These are phyloP conservation scores for Latrodectus elegans DNA, from an alignment of 2,888 invertebrate species.

Conservation along the genomic window DNA sequence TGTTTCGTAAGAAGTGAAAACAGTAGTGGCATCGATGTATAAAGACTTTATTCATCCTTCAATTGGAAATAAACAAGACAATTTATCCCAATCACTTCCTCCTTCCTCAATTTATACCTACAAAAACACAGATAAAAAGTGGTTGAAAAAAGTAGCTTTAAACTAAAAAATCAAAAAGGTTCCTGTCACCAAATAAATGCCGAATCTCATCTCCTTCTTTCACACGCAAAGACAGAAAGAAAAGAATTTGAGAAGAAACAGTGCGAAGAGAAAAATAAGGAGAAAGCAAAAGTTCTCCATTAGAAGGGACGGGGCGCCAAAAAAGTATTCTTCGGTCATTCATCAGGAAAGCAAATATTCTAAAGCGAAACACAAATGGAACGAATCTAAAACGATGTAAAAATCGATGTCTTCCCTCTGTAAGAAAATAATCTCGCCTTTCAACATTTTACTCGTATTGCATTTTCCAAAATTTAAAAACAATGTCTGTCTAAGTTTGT, in stretches of 20 bases:
- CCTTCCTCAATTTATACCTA: no score
- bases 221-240: slow-evolving; percentile 2
- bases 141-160: neutral
- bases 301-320: slow-evolving; percentile 48
- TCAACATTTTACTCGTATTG: neutral
- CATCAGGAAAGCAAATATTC: slow-evolving; percentile 62
- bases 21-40: no score
- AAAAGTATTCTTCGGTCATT: slow-evolving; percentile 55
- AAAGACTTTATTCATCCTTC: no score
- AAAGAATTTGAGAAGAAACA: slow-evolving; percentile 27
- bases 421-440: slow-evolving; percentile 35
- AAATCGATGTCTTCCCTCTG: slow-evolving; percentile 30
- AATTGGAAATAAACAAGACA: no score
- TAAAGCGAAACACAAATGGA: slow-evolving; percentile 43
- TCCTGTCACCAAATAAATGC: slow-evolving; percentile 35
- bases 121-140: neutral
- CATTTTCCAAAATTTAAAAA: neutral
- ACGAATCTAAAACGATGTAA: slow-evolving; percentile 28
- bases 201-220: slow-evolving; percentile 8
- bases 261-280: slow-evolving; percentile 5
- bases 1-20: no score
- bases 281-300: slow-evolving; percentile 28
- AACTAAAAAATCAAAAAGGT: slow-evolving; percentile 12
- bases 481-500: neutral
- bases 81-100: no score